phyloP scores from a whole-genome alignment of 92 coral and sea anemone genomes.

The Ricordea florida region DNA sequence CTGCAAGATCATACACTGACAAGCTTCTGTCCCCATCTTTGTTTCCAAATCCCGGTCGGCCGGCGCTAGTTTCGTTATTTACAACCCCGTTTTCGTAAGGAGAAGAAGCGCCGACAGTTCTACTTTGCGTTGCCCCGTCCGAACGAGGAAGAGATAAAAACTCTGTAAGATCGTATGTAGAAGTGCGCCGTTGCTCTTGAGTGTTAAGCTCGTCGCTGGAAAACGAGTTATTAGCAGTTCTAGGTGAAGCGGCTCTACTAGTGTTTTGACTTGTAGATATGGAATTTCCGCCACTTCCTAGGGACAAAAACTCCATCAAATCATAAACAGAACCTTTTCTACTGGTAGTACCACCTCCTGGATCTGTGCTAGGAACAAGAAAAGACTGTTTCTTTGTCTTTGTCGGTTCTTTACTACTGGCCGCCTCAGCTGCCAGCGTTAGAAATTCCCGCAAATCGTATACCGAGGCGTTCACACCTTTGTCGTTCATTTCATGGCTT shows the following conservation, averaged over 20 bases:
- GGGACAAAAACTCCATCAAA: conserved; percentile 67
- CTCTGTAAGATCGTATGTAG: too few species aligned
- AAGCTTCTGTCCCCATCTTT: conserved; percentile 37
- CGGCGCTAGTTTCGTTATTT: background rate
- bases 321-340: conserved; percentile 77
- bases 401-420: background rate
- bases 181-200: background rate
- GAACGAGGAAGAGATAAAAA: conserved; percentile 20
- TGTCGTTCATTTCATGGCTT: conserved; percentile 3
- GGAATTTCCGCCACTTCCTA: too few species aligned
- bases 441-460: conserved; percentile 77
- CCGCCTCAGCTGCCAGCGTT: conserved; percentile 16
- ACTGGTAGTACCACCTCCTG: background rate
- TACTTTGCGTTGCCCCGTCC: background rate
- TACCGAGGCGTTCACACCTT: conserved; percentile 42
- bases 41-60: background rate
- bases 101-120: background rate
- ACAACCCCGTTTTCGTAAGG: background rate
- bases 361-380: conserved; percentile 1
- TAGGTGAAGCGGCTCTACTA: background rate
- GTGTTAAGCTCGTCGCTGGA: too few species aligned
- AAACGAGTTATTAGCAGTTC: too few species aligned
- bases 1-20: conserved; percentile 74
- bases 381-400: background rate
- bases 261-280: background rate